Base-by-base conservation (phyloP, 2,888 invertebrate species). In the Hipparchia semele region DNA sequence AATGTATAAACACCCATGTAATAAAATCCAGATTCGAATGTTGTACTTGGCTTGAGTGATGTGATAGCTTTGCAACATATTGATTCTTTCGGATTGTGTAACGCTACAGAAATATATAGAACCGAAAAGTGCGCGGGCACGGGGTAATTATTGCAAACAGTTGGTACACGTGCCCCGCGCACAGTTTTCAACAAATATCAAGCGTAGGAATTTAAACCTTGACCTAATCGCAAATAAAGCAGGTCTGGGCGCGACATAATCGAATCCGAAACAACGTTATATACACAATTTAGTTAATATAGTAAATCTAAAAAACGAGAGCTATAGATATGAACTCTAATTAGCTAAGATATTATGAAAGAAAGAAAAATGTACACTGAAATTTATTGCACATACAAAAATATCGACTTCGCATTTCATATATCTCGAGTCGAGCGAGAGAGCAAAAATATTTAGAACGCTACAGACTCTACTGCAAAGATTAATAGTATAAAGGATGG, bases 331-430 rank as follows among this genome's bases (percentile, higher is more conserved):
- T 87, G 85, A 85, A 87, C 86, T 89, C 91, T 91, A 92, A 87
- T 88, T 88, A 90, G 91, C 91, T 92, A 92, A 91, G 92, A 92
- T 92, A 92, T 91, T 92, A 92, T 91, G 91, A 91, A 88, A 84
- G 86, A 86, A 86, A 85, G 86, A 86, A 85, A 86, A 86, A 85
- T 84, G 70, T 87, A 84, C 80, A 83, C 83, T 88, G 89, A 90
- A 87, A 87, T 85, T 89, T 92, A 92, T 92, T 92, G 92, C 92
- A 92, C 91, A 90, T 92, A 92, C 81, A 90, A 91, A 92, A 92
- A 90, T 90, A 90, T 86, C 86, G 84, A 89, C 89, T 82, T 80
- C 83, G 81, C 82, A 78, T 79, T 78, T 79, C 77, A 53, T 61
- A 75, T 79, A 73, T 73, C 72, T 74, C 39, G 79, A 81, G 81